phyloP scores from a whole-genome alignment of 2,113 vertebrate genomes.

The Cyrtonyx montezumae region DNA sequence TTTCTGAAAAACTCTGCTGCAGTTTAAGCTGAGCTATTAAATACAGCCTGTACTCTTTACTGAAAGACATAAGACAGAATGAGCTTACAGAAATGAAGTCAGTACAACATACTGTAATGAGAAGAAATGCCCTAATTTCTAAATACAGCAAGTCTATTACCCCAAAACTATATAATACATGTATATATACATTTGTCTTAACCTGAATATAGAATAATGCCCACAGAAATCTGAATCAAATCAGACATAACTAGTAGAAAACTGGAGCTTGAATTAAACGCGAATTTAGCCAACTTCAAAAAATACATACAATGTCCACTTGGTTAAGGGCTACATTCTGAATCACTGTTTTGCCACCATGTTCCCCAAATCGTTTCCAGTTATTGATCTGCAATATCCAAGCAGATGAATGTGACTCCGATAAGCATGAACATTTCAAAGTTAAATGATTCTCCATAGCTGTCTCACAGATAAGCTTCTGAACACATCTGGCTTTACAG shows the following conservation, averaged over 20 bases:
- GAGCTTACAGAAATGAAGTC: background rate
- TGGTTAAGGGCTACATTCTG: background rate
- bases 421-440: background rate
- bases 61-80: background rate
- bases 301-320: background rate
- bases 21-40: background rate
- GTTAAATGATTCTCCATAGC: background rate
- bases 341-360: background rate
- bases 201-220: background rate
- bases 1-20: background rate
- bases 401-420: background rate
- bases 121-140: background rate
- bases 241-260: background rate
- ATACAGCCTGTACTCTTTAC: background rate
- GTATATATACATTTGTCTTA: background rate
- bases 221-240: background rate
- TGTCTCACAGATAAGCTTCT: conserved; percentile 15
- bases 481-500: background rate
- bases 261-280: background rate
- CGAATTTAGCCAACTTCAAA: background rate
- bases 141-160: background rate
- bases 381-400: conserved; percentile 25
- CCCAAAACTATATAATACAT: background rate
- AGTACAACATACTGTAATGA: background rate
- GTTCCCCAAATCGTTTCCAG: background rate